Evolutionary conservation across 2,113 vertebrate genomes (phyloP), one percentile per base, ranked within the genome.

Genomic region (Collichthys lucidus): DNA sequence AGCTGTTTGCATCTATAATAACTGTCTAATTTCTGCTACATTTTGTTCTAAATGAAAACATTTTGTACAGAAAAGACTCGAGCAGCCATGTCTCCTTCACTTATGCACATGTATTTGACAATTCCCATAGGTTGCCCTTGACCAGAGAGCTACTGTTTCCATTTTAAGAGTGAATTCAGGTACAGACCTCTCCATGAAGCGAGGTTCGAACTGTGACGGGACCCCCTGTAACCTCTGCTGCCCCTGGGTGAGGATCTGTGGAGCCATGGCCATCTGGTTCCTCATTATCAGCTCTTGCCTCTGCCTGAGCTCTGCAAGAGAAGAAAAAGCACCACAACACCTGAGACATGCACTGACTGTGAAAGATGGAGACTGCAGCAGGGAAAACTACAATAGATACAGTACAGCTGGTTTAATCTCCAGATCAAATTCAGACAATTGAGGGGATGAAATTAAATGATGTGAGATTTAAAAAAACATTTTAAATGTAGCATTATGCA

Each of bases 211-310:
- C 85, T 97, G 95, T 1, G 95, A 12, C 0, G 96, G 94, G 52
- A 97, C 91, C 0, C 95, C 90, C 65, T 97, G 96, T 55, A 97
- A 91, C 73, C 96, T 96, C 91, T 96, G 97, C 89, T 96, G 97
- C 2, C 93, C 93, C 61, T 97, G 82, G 10, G 94, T 71, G 79
- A 97, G 91, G 74, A 98, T 89, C 91, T 97, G 96, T 11, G 97
- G 96, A 59, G 97, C 96, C 87, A 96, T 94, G 63, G 97, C 93
- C 96, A 98, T 97, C 90, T 97, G 96, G 89, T 97, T 98, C 89
- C 97, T 96, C 96, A 97, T 96, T 17, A 97, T 91, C 90, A 96
- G 75, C 93, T 98, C 97, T 86, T 95, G 96, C 82, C 96, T 94
- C 93, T 97, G 97, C 71, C 96, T 94, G 60, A 98, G 88, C 69